Evolutionary conservation across 1,140 invertebrate genomes (phyloP).

Genomic region (Aricia agestis): DNA sequence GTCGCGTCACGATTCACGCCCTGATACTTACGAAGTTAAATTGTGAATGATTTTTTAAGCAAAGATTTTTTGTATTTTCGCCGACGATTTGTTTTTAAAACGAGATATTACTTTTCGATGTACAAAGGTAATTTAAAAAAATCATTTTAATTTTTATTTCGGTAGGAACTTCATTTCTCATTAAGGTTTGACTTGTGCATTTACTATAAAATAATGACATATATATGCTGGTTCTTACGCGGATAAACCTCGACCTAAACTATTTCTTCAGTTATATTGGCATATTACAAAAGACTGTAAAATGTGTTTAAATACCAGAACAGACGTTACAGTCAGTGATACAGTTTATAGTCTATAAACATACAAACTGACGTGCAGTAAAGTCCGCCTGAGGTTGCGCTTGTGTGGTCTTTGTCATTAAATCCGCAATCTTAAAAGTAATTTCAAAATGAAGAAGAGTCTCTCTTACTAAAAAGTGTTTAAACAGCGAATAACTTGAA

Average conservation of each 20-base stretch:
- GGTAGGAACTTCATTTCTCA: not conserved
- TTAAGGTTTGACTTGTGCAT: not conserved
- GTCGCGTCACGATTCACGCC: not conserved
- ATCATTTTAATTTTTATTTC: no score
- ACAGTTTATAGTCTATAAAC: conserved; percentile 8
- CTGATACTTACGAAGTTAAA: not conserved
- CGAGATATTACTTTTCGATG: not conserved
- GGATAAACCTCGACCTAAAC: no score
- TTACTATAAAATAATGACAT: no score
- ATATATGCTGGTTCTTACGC: no score
- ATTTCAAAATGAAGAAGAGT: no score
- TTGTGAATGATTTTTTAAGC: conserved; percentile 1
- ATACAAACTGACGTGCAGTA: conserved; percentile 5
- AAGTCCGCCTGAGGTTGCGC: not conserved
- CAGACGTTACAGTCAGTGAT: not conserved
- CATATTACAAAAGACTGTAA: not conserved
- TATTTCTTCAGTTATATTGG: no score
- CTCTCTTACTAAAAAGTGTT: no score
- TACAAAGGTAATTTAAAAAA: not conserved
- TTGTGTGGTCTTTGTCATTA: conserved; percentile 10
- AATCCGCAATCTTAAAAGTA: not conserved
- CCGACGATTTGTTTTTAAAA: not conserved
- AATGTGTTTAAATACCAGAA: not conserved
- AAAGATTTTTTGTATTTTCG: not conserved
- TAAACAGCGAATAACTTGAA: no score